A percentile compares a stretch with the other conserved stretches of the same genome.
Evolutionary conservation across 2,797 vertebrate species (phyloP).

Genomic region (Tadarida brasiliensis): DNA sequence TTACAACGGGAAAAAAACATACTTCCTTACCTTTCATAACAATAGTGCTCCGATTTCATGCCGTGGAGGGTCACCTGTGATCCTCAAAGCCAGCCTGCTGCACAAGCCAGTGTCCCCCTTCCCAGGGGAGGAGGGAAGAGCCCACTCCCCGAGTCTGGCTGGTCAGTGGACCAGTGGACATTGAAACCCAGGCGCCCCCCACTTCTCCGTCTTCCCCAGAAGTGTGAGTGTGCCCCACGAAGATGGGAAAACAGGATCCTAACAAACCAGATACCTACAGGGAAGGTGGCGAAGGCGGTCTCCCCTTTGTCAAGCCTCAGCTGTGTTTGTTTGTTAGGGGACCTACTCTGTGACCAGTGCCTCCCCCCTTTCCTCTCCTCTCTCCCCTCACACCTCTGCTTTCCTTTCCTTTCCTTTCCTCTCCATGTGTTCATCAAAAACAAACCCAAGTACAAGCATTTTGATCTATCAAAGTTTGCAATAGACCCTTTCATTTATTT

Average conservation of each 20-base stretch:
- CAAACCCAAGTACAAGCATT: neutral
- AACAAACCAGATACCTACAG: neutral
- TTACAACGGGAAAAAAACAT: neutral
- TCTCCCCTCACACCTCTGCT: neutral
- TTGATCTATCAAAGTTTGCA: neutral
- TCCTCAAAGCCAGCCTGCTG: neutral
- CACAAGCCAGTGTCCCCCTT: neutral
- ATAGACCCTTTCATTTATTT: neutral
- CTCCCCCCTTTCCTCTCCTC: no score
- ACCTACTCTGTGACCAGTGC: neutral
- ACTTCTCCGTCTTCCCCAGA: neutral
- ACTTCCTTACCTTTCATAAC: neutral
- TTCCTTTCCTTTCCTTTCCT: neutral
- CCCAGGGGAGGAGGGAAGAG: neutral
- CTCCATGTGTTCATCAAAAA: neutral
- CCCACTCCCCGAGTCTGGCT: rapidly evolving
- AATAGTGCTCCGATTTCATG: neutral
- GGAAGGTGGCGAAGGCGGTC: rapidly evolving
- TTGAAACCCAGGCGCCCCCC: rapidly evolving
- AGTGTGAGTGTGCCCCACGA: neutral
- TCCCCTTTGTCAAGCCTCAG: neutral
- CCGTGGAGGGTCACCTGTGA: rapidly evolving
- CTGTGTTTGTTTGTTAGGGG: neutral
- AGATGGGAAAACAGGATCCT: neutral
- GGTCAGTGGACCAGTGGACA: neutral